Base-by-base conservation (phyloP, 2,888 invertebrate species). In the Panopea generosa region DNA sequence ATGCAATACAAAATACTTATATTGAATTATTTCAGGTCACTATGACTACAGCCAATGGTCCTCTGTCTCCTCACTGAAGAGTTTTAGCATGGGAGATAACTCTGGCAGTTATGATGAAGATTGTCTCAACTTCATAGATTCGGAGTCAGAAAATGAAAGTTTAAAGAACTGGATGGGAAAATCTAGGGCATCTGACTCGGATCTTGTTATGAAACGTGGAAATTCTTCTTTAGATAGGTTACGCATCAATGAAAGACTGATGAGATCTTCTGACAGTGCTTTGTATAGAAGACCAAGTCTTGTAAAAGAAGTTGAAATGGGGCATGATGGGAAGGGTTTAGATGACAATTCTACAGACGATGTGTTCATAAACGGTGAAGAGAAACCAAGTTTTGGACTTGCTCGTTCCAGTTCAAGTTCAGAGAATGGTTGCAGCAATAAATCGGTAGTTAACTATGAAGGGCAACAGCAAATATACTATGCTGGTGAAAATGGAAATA, bases 101-200 rank as follows among this genome's bases (percentile, higher is more conserved):
- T 83, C 76, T 52, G 70, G 66, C 33, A 68, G 60, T 24, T 47
- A 70, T 11, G 83, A 80, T 20, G 81, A 72, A 2, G 68, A 68
- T 24, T 60, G 61, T 38, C 57, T 77, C 29, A 62, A 69, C 20
- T 85, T 75, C 57, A 82, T 76, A 7, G 85, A 84, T 56, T 67
- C 66, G n/a, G 81, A 72, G 22, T 80, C 78, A 1, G 85, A 85
- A 50, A 78, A 63, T 33, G 82, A 81, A 29, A 69, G 63, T n/a
- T 33, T 65, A n/a, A 59, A 50, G 33, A 22, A 18, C 6, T 47
- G 60, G 20, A 16, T 18, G 11, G 45, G 52, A 6, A 62, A 50
- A 9, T 40, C 40, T 20, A 20, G 47, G 27, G 45, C 26, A 14
- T 77, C 77, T 0, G 77, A 73, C 43, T 70, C 77, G 11, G 56